Conservation (phyloP, 1,140 invertebrate species). For the Ctenoplectra terminalis region DNA sequence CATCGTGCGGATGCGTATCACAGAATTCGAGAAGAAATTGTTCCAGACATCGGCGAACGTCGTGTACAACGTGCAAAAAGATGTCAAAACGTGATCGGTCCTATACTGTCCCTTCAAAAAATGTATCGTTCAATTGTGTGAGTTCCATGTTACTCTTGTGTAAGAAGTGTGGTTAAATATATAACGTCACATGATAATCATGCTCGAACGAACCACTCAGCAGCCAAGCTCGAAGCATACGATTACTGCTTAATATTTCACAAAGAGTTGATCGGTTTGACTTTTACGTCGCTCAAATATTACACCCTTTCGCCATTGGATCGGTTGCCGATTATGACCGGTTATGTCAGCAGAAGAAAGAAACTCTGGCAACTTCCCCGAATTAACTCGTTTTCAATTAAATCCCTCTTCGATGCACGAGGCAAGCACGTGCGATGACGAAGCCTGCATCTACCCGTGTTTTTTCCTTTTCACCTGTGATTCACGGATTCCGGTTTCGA, state of each 20-base stretch:
- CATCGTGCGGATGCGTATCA: constrained; percentile 84
- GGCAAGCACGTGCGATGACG: constrained; percentile 1
- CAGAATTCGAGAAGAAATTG: constrained; percentile 82
- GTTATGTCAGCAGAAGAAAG: not conserved
- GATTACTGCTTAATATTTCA: too few species aligned
- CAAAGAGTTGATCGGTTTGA: too few species aligned
- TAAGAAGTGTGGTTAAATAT: constrained; percentile 43
- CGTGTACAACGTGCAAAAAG: constrained; percentile 79
- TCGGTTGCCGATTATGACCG: not conserved
- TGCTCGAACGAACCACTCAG: too few species aligned
- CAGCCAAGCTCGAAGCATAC: too few species aligned
- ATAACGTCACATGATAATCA: not conserved
- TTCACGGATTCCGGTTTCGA: not conserved
- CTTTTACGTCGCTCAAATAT: too few species aligned
- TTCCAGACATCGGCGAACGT: constrained; percentile 81
- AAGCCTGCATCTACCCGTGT: not conserved
- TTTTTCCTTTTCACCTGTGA: constrained; percentile 12
- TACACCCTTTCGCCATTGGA: not conserved
- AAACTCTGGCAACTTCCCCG: not conserved
- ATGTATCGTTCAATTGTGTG: constrained; percentile 5
- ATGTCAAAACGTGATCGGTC: constrained; percentile 57
- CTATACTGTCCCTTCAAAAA: not conserved
- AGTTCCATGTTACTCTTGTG: constrained; percentile 10
- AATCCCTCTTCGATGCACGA: not conserved
- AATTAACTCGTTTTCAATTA: not conserved